Base-by-base conservation (phyloP, 2,113 vertebrate genomes). In the Ameiurus melas region DNA sequence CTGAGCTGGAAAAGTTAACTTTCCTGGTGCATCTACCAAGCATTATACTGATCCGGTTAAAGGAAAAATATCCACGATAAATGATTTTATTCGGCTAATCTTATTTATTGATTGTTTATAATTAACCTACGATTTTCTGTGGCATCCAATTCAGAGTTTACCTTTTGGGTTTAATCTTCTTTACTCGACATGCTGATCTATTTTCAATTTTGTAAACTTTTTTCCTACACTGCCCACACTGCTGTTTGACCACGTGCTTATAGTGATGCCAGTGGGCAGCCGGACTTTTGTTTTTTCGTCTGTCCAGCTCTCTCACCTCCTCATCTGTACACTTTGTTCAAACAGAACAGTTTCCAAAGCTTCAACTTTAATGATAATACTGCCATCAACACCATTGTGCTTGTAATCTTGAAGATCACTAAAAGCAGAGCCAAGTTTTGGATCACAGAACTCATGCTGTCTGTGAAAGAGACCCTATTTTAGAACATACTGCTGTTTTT, bases 401-500 rank as follows among this genome's bases (percentile, higher is more conserved):
- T 75, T 22, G 19, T 43, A 30, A 43, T 25, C 68, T 20, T 2
- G 17, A 19, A 19, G 33, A 19, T 36, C 2, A 16, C 6, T 20
- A 36, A 71, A 33, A 70, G 14, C 33, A 4, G 36, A 75, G 71
- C 36, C 9, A 9, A 75, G 71, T 25, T 13, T 68, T 88, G 2
- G 47, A 55, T 62, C 60, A 77, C 30, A n/a, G 39, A 68, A 80
- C 71, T 36, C 3, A 12, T 33, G 47, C 4, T 43, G 39, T 25
- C 12, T 51, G 12, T n/a, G 13, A 47, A 77, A 71, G 30, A 43
- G 20, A 43, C 71, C 84, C 27, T 51, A 36, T 86, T 82, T 64
- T 71, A 20, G 16, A 85, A 25, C 51, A 71, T 77, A 13, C 73
- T 82, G 88, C 53, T 47, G 57, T 85, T 57, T 85, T 36, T 73